These are phyloP conservation scores for Lucifuga dentata DNA, from an alignment of 2,113 vertebrate species.

Conservation along the genomic window DNA sequence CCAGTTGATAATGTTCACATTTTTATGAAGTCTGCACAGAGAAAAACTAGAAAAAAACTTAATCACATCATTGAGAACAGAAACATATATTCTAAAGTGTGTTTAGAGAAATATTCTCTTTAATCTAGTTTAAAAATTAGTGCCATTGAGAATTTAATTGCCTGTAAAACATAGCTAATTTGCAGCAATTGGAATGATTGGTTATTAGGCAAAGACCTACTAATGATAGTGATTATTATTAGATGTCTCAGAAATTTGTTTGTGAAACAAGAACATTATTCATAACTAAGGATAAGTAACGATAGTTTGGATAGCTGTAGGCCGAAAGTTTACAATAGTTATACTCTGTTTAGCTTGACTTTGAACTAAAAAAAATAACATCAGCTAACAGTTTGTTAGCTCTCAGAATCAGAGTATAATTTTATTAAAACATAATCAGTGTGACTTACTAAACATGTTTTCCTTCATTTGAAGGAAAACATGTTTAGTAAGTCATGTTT, in stretches of 20 bases:
- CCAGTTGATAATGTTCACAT: no score
- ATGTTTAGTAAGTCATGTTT: no score
- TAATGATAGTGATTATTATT: slow-evolving; percentile 5
- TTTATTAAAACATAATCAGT: no score
- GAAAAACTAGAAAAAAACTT: no score
- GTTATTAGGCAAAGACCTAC: neutral
- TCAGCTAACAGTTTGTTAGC: no score
- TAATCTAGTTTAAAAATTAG: no score
- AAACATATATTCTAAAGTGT: neutral
- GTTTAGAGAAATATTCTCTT: neutral
- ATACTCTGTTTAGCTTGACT: slow-evolving; percentile 1
- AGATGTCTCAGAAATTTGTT: slow-evolving; percentile 11
- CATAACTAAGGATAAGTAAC: slow-evolving; percentile 22
- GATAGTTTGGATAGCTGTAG: slow-evolving; percentile 25
- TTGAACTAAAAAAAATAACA: no score
- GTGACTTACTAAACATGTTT: no score
- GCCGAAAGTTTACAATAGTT: neutral
- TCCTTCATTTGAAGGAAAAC: no score
- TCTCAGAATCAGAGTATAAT: no score
- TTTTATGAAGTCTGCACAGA: no score
- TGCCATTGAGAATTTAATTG: slow-evolving; percentile 23
- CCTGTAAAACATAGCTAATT: slow-evolving; percentile 22
- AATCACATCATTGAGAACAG: neutral
- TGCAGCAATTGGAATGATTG: slow-evolving; percentile 25
- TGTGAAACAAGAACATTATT: slow-evolving; percentile 9